These are phyloP conservation scores for Gopherus flavomarginatus DNA, from an alignment of 2,113 vertebrate species.

Conservation along the genomic window DNA sequence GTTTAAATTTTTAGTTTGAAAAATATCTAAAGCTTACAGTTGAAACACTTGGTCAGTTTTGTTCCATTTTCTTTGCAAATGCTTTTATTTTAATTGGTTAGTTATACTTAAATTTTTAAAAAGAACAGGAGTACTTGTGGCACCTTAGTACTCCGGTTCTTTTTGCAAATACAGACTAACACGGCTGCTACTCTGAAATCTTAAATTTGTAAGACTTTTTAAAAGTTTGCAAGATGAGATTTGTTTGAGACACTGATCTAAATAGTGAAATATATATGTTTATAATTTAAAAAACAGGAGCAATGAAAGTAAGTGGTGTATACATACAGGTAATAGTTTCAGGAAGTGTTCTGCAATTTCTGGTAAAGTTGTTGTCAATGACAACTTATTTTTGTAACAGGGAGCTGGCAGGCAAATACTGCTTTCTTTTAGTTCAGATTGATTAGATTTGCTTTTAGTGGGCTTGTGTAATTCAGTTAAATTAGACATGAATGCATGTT, in stretches of 20 bases:
- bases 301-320: background rate
- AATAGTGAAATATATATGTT: background rate
- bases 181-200: background rate
- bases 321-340: background rate
- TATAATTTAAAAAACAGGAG: background rate
- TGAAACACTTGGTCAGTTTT: constrained; percentile 41
- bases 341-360: background rate
- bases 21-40: constrained; percentile 35
- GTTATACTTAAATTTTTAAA: constrained; percentile 10
- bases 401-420: background rate
- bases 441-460: background rate
- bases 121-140: too few species aligned
- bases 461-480: constrained; percentile 2
- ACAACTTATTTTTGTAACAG: background rate
- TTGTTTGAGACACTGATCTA: background rate
- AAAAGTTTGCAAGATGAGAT: background rate
- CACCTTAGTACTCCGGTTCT: too few species aligned
- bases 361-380: background rate
- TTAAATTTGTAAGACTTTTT: constrained; percentile 17
- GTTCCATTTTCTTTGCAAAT: constrained; percentile 76
- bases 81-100: constrained; percentile 68
- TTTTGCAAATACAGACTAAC: too few species aligned
- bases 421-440: background rate
- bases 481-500: constrained; percentile 10
- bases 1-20: constrained; percentile 60